Evolutionary conservation across 2,797 vertebrate genomes (phyloP).

Genomic region (Epinephelus malabaricus): DNA sequence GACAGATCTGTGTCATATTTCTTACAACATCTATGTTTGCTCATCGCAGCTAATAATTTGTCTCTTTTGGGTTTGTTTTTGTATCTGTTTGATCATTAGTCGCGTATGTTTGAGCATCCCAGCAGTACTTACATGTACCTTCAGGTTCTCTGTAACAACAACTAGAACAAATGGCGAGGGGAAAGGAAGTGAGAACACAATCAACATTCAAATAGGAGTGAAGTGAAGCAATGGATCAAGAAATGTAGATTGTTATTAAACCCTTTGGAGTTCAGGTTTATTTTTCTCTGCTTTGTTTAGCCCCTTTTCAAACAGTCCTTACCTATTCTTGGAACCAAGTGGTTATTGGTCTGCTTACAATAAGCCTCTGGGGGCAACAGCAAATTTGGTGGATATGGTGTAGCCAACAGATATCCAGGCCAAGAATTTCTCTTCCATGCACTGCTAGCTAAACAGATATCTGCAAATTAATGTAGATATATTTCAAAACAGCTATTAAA

Average conservation of each 20-base stretch:
- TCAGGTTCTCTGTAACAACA: not conserved
- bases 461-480: too few relatives aligned
- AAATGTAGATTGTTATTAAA: too few relatives aligned
- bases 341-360: too few relatives aligned
- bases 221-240: not conserved
- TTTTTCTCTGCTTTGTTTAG: too few relatives aligned
- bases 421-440: too few relatives aligned
- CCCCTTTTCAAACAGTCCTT: too few relatives aligned
- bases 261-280: not conserved
- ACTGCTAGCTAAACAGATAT: too few relatives aligned
- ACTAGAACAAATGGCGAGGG: not conserved
- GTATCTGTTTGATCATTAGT: not conserved
- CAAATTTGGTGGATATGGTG: too few relatives aligned
- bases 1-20: not conserved
- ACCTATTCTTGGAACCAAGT: too few relatives aligned
- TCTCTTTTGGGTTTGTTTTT: conserved; percentile 2
- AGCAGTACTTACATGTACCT: not conserved
- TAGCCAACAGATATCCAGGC: too few relatives aligned
- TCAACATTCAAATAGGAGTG: not conserved
- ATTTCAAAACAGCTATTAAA: too few relatives aligned
- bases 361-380: too few relatives aligned
- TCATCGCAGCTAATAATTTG: not conserved
- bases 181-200: not conserved
- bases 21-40: not conserved
- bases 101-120: not conserved